These are phyloP conservation scores for Hassar affinis DNA, from an alignment of 2,113 vertebrate genomes.

Conservation along the genomic window DNA sequence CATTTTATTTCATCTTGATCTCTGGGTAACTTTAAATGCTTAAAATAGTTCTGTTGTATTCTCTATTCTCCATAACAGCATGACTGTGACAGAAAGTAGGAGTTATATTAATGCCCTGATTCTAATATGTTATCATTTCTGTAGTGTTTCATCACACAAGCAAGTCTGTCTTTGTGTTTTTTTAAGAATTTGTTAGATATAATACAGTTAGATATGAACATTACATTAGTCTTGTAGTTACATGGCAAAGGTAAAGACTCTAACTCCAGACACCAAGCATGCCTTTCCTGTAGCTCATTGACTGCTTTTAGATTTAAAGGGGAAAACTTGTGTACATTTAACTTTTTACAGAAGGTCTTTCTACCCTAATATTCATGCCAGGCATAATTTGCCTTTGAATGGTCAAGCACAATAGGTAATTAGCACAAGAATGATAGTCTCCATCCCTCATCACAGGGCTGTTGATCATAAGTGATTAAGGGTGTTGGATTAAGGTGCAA, in stretches of 20 bases:
- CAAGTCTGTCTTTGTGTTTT: background rate
- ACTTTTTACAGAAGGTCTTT: background rate
- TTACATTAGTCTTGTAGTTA: background rate
- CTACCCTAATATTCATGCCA: background rate
- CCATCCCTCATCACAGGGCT: too few relatives aligned
- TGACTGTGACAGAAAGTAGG: background rate
- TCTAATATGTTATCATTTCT: too few relatives aligned
- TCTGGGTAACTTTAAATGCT: background rate
- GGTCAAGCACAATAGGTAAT: background rate
- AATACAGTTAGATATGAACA: background rate
- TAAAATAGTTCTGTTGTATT: background rate
- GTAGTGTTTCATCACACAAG: background rate
- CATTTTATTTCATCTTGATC: background rate
- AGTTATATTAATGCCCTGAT: background rate
- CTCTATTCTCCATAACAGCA: background rate
- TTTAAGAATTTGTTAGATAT: too few relatives aligned
- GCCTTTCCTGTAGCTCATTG: background rate
- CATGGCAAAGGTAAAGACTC: background rate
- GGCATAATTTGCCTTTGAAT: background rate
- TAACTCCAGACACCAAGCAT: background rate
- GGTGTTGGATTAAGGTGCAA: background rate
- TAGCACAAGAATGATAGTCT: slow-evolving; percentile 19
- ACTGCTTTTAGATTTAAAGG: background rate
- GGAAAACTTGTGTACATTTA: background rate
- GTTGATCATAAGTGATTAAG: slow-evolving; percentile 28